phyloP scores from a whole-genome alignment of 1,140 invertebrate genomes.

The Zaprionus ghesquierei region DNA sequence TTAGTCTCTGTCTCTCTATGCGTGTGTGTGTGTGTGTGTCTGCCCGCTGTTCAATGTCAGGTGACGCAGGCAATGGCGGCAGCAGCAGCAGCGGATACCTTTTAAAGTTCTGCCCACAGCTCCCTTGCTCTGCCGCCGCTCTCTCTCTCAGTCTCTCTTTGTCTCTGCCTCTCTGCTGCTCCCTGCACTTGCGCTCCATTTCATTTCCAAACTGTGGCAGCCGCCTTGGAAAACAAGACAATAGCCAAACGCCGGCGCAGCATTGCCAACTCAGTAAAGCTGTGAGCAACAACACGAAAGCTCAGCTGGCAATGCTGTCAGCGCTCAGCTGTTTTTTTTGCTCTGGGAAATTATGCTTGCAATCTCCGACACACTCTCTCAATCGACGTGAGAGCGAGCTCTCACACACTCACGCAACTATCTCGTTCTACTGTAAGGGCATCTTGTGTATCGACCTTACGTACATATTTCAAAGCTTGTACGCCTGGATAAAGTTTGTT shows the following conservation, averaged over 20 bases:
- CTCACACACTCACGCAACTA: not conserved
- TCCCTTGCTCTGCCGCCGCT: not conserved
- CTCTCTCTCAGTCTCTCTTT: not conserved
- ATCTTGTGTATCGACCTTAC: constrained; percentile 76
- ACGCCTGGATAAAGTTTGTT: constrained; percentile 68
- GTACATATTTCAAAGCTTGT: constrained; percentile 55
- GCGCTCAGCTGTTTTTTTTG: constrained; percentile 70
- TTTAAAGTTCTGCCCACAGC: constrained; percentile 19
- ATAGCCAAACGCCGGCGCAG: constrained; percentile 72
- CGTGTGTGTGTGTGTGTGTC: constrained; percentile 28
- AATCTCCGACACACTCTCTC: not conserved
- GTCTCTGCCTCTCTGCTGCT: not conserved
- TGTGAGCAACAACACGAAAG: constrained; percentile 1
- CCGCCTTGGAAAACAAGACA: constrained; percentile 46
- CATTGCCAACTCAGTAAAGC: constrained; percentile 69
- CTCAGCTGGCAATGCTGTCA: constrained; percentile 52
- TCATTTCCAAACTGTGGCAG: constrained; percentile 37
- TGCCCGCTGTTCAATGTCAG: constrained; percentile 76
- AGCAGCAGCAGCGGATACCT: constrained; percentile 19
- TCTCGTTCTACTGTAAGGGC: constrained; percentile 56
- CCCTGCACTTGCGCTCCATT: constrained; percentile 60
- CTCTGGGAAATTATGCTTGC: constrained; percentile 51
- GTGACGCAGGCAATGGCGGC: constrained; percentile 59
- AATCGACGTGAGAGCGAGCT: not conserved
- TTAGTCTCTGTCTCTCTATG: not conserved